Conservation (phyloP, 2,888 invertebrate genomes). For the Stramonita haemastoma region DNA sequence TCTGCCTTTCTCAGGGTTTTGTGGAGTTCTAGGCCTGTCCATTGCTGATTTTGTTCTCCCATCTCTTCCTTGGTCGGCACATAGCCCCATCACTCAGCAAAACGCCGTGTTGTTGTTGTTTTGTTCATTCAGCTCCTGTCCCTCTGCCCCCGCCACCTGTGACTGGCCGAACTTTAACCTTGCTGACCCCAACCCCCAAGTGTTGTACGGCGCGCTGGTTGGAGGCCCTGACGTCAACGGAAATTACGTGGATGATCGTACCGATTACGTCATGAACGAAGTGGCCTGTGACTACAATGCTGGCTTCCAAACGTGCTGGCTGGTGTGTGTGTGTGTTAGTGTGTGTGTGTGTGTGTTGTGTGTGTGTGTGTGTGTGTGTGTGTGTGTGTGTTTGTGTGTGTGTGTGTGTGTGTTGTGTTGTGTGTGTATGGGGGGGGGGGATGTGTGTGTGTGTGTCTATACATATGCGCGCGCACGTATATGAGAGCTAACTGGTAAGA, state of each 20-base stretch:
- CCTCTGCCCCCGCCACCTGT: slow-evolving; percentile 18
- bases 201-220: slow-evolving; percentile 65
- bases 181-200: slow-evolving; percentile 39
- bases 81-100: neutral
- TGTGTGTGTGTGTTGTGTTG: neutral
- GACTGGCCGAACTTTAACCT: slow-evolving; percentile 7
- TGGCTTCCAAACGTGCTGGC: slow-evolving; percentile 68
- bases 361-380: neutral
- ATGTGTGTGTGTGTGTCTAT: too few species aligned
- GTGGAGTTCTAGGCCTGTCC: too few species aligned
- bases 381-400: neutral
- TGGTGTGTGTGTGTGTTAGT: slow-evolving; percentile 51
- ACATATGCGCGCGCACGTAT: too few species aligned
- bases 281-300: slow-evolving; percentile 68
- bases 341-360: neutral
- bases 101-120: neutral
- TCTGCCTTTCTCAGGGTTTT: too few species aligned
- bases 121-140: slow-evolving; percentile 20
- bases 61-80: too few species aligned
- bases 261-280: slow-evolving; percentile 64
- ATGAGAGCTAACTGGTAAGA: too few species aligned
- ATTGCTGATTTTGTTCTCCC: too few species aligned
- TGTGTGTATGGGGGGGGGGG: too few species aligned
- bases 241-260: slow-evolving; percentile 59
- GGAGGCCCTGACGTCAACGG: slow-evolving; percentile 68